Evolutionary conservation across 92 coral and sea anemone genomes (phyloP).

Genomic region (Porites evermanni): DNA sequence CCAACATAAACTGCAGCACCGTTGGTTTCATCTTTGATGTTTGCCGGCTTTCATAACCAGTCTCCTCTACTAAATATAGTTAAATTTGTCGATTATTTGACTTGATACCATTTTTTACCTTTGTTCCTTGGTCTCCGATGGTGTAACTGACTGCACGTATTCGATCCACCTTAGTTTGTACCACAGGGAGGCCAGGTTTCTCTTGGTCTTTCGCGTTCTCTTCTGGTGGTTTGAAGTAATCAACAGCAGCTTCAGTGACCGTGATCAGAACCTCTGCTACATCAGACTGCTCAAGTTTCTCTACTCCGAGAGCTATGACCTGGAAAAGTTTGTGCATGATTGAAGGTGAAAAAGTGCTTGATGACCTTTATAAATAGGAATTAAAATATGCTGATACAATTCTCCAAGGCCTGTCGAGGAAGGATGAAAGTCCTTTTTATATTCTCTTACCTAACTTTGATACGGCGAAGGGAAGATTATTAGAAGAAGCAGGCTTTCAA

Average conservation of each 20-base stretch:
- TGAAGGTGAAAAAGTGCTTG: too few relatives aligned
- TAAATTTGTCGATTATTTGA: neutral
- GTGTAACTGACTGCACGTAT: constrained; percentile 16
- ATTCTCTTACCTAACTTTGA: too few relatives aligned
- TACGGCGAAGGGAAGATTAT: too few relatives aligned
- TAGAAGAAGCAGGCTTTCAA: too few relatives aligned
- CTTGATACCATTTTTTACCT: constrained; percentile 17
- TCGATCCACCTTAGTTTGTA: constrained; percentile 32
- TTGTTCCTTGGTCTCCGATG: constrained; percentile 11
- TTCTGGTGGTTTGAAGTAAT: constrained; percentile 40
- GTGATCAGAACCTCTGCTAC: constrained; percentile 57
- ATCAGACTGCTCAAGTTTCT: constrained; percentile 65
- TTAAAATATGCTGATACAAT: neutral
- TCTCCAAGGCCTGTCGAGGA: too few relatives aligned
- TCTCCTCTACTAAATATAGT: too few relatives aligned
- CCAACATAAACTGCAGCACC: too few relatives aligned
- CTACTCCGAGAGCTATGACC: constrained; percentile 54
- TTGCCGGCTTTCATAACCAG: too few relatives aligned
- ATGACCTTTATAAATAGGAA: neutral
- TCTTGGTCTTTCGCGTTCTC: neutral
- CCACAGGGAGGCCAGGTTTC: constrained; percentile 2
- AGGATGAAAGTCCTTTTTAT: too few relatives aligned
- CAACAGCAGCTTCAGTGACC: constrained; percentile 67
- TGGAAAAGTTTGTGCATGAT: neutral
- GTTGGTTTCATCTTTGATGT: too few relatives aligned